Base-by-base conservation (phyloP, 1,140 invertebrate genomes). In the Drosophila elegans region DNA sequence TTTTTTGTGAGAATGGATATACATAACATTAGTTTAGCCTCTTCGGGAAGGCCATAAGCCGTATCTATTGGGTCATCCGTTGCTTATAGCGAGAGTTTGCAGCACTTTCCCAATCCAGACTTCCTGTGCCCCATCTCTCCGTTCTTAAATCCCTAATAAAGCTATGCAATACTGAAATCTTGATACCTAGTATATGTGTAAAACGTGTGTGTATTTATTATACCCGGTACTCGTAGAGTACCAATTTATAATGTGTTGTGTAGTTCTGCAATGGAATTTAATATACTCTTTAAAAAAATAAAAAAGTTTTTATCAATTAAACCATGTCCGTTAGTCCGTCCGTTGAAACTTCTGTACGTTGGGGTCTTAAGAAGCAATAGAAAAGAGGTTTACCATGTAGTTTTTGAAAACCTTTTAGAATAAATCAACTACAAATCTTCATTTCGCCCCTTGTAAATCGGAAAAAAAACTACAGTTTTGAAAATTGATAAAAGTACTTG, bases 201-300 rank as follows among this genome's bases (percentile, higher is more conserved):
- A 90, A 78, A 81, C 80, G 75, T 81, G 71, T 89, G 78, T 90
- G 83, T 88, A 86, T 88, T 88, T 83, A 83, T 76, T 34, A 59
- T 60, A 11, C 54, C 54, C 54, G 60, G 54, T 60, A 59, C 16
- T 62, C 38, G 38, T 29, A 25, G 21, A 38, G n/a, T 27, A 29
- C 45, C 36, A 12, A 27, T 3, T 16, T 34, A 9, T 48, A 6
- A 3, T 38, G 36, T 38, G 7, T 32, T 6, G 29, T 32, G 7
- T 32, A 6, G 5, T 32, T 32, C 4, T 4, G 29, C 21, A n/a
- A 13, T 6, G n/a, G n/a, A 7, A 41, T 12, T n/a, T 41, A 13
- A 44, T 4, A 21, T 44, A 16, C 3, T 44, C 41, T 21, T 46
- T 5, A 21, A 4, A 2, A 11, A 1, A 3, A 4, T 5, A 1